Conservation (phyloP, 1,140 invertebrate genomes). For the Leptinotarsa texana region DNA sequence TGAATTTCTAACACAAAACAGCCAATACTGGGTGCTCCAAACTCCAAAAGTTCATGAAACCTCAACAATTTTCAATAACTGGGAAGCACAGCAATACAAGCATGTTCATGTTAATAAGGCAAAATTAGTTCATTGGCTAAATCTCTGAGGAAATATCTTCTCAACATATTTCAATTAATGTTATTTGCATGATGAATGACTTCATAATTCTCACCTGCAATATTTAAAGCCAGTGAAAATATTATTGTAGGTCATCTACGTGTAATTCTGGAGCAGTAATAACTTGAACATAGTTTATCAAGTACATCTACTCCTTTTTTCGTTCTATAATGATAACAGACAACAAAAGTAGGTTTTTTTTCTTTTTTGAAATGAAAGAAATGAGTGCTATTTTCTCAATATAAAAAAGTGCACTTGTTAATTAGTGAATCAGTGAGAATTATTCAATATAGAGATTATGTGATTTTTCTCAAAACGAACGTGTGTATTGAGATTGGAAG, state of each 20-base stretch:
- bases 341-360: too few species aligned
- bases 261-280: neutral
- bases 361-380: too few species aligned
- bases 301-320: neutral
- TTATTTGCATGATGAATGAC: neutral
- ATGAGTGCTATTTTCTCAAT: too few species aligned
- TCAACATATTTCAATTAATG: neutral
- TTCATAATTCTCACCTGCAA: neutral
- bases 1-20: too few species aligned
- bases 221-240: neutral
- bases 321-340: neutral
- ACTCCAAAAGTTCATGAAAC: too few species aligned
- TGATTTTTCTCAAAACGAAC: too few species aligned
- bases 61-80: neutral
- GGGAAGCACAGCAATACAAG: neutral
- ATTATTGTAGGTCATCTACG: neutral
- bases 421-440: too few species aligned
- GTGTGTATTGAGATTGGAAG: too few species aligned
- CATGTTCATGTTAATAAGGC: neutral
- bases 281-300: neutral
- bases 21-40: too few species aligned
- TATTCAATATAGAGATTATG: too few species aligned
- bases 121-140: neutral
- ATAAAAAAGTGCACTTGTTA: too few species aligned
- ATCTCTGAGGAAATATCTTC: neutral